These are phyloP conservation scores for Protodeltote pygarga DNA, from an alignment of 2,888 invertebrate species.

Conservation along the genomic window DNA sequence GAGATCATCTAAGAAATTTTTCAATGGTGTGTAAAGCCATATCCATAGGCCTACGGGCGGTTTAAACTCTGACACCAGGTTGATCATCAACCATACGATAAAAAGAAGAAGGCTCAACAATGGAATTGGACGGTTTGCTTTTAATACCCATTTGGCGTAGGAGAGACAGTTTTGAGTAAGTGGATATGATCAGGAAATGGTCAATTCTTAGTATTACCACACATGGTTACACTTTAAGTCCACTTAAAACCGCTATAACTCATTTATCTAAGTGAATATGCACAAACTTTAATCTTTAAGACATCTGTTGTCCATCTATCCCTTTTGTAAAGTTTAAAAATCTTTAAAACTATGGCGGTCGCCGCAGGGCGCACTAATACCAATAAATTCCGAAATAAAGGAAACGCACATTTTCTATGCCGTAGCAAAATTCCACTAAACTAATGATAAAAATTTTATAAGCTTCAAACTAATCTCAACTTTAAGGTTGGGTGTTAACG, in stretches of 20 bases:
- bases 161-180: no score
- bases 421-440: conserved; percentile 77
- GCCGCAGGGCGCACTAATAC: conserved; percentile 57
- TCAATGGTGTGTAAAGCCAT: no score
- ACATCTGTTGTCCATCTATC: conserved; percentile 57
- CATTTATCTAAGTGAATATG: conserved; percentile 33
- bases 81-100: no score
- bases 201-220: not conserved
- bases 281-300: conserved; percentile 40
- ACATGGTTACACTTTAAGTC: conserved; percentile 12
- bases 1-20: no score
- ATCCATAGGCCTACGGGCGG: no score
- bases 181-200: no score
- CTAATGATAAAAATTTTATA: conserved; percentile 59
- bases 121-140: no score
- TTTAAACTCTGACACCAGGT: no score
- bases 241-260: conserved; percentile 22
- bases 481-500: conserved; percentile 49
- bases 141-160: no score
- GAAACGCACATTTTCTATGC: conserved; percentile 80
- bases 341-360: conserved; percentile 51
- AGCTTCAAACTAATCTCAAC: conserved; percentile 53
- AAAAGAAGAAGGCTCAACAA: no score
- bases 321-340: conserved; percentile 51
- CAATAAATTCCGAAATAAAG: conserved; percentile 81